Evolutionary conservation across 92 coral and sea anemone species (phyloP).

Genomic region (Montipora capitata): DNA sequence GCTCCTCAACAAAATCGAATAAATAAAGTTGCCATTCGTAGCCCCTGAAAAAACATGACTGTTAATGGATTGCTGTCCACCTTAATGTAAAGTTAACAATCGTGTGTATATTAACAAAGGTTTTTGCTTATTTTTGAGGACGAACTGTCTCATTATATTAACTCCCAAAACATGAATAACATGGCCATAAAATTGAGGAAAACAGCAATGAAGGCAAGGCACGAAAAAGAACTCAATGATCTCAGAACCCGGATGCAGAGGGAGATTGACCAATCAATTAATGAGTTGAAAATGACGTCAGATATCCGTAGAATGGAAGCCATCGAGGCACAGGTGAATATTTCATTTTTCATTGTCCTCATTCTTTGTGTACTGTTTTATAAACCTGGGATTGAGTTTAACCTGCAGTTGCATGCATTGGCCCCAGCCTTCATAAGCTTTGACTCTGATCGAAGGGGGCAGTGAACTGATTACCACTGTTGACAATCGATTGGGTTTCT

Average conservation of each 20-base stretch:
- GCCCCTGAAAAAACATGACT: too few relatives aligned
- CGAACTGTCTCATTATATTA: slow-evolving; percentile 79
- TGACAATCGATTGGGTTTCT: too few relatives aligned
- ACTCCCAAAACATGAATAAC: slow-evolving; percentile 50
- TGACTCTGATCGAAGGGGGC: too few relatives aligned
- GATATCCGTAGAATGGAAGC: slow-evolving; percentile 88
- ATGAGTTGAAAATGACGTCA: slow-evolving; percentile 83
- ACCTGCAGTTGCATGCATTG: too few relatives aligned
- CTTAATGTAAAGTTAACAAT: neutral
- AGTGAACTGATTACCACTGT: too few relatives aligned
- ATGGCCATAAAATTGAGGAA: slow-evolving; percentile 84
- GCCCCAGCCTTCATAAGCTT: too few relatives aligned
- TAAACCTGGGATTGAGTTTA: too few relatives aligned
- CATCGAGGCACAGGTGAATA: slow-evolving; percentile 85
- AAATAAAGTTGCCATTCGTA: too few relatives aligned
- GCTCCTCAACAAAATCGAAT: too few relatives aligned
- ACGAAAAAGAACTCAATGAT: slow-evolving; percentile 80
- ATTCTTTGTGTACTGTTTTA: too few relatives aligned
- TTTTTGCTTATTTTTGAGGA: slow-evolving; percentile 54
- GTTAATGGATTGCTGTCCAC: neutral
- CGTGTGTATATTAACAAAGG: neutral
- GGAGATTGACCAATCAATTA: slow-evolving; percentile 95
- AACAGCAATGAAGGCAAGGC: slow-evolving; percentile 95
- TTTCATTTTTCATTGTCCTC: neutral
- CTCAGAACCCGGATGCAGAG: slow-evolving; percentile 83